Conservation (phyloP, 2,113 vertebrate species). For the Stigmatopora nigra region DNA sequence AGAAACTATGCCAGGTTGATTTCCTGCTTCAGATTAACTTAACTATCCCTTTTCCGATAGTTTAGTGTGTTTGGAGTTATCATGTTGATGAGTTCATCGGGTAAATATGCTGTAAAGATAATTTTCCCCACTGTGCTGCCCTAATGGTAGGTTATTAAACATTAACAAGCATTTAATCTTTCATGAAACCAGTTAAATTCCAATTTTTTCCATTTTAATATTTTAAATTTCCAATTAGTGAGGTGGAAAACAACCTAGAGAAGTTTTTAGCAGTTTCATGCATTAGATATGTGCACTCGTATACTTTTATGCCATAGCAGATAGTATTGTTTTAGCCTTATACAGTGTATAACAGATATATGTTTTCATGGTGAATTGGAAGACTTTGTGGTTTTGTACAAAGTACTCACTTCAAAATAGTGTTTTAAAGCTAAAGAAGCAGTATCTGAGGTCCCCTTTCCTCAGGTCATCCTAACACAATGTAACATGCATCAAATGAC, state of each 20-base stretch:
- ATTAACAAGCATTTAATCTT: neutral
- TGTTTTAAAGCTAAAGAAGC: neutral
- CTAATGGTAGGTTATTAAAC: constrained; percentile 14
- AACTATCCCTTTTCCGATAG: constrained; percentile 17
- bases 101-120: neutral
- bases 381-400: neutral
- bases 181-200: constrained; percentile 11
- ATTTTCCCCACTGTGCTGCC: neutral
- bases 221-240: constrained; percentile 21
- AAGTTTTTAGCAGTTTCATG: constrained; percentile 47
- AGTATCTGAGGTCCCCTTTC: neutral
- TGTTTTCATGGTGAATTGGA: constrained; percentile 9
- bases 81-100: neutral
- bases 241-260: constrained; percentile 22
- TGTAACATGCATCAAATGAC: neutral
- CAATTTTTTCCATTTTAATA: constrained; percentile 16
- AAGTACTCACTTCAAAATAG: neutral
- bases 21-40: constrained; percentile 21
- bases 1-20: constrained; percentile 24
- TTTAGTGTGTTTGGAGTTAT: neutral
- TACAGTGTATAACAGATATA: constrained; percentile 8
- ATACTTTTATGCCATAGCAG: constrained; percentile 24
- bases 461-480: neutral
- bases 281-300: constrained; percentile 45
- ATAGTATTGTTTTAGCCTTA: constrained; percentile 37